These are phyloP conservation scores for Gymnodraco acuticeps DNA, from an alignment of 2,797 vertebrate species.

Conservation along the genomic window DNA sequence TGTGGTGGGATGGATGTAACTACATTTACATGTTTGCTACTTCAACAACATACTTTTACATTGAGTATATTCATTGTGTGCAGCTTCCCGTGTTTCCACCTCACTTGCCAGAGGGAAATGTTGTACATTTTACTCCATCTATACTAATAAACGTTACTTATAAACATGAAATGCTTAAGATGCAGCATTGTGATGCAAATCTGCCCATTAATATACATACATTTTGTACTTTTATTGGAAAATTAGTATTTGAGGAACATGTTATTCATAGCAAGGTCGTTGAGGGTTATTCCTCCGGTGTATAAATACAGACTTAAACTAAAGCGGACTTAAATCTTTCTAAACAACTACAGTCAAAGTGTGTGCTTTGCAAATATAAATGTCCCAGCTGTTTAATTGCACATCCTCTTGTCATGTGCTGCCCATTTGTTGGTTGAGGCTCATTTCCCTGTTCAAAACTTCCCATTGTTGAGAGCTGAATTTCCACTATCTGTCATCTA, in stretches of 20 bases:
- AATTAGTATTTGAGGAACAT: neutral
- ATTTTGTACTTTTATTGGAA: neutral
- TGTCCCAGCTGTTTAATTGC: neutral
- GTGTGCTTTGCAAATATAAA: neutral
- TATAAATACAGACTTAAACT: neutral
- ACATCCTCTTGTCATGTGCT: slow-evolving; percentile 1
- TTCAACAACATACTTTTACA: too few relatives aligned
- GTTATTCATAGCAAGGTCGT: neutral
- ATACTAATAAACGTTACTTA: too few relatives aligned
- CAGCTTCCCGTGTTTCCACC: too few relatives aligned
- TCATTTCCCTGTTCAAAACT: slow-evolving; percentile 41
- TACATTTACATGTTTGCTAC: neutral
- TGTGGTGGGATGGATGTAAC: neutral
- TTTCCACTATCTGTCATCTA: neutral
- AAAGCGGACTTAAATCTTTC: neutral
- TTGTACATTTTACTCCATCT: too few relatives aligned
- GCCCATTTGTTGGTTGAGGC: neutral
- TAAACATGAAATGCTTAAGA: too few relatives aligned
- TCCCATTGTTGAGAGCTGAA: slow-evolving; percentile 14
- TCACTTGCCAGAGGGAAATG: too few relatives aligned
- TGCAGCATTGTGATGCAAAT: too few relatives aligned
- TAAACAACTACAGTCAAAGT: neutral
- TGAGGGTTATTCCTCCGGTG: neutral
- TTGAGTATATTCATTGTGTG: too few relatives aligned
- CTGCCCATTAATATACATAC: too few relatives aligned